Conservation (phyloP, 2,888 invertebrate species). For the Acleris literana region DNA sequence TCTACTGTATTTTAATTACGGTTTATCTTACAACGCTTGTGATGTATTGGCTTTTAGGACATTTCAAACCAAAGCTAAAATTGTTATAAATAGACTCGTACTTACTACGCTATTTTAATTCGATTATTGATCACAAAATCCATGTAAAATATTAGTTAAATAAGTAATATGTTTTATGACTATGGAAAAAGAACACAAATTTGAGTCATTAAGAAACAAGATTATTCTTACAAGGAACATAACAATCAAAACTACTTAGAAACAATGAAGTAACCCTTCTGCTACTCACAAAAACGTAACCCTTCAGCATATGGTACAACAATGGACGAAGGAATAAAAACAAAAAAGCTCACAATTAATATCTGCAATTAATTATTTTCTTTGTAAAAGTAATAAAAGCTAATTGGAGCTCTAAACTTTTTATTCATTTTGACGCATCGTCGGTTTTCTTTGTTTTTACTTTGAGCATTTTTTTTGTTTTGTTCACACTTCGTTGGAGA, state of each 20-base stretch:
- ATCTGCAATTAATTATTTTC: slow-evolving; percentile 74
- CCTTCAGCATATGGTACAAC: slow-evolving; percentile 61
- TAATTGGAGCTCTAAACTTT: slow-evolving; percentile 44
- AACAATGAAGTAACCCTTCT: slow-evolving; percentile 31
- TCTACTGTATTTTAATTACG: too few species aligned
- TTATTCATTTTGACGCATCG: slow-evolving; percentile 48
- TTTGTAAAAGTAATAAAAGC: slow-evolving; percentile 59
- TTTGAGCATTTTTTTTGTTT: slow-evolving; percentile 35
- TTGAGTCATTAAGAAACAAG: not conserved
- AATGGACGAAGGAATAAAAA: slow-evolving; percentile 57
- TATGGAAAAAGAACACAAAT: too few species aligned
- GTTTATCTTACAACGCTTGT: too few species aligned
- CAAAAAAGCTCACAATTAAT: slow-evolving; percentile 77
- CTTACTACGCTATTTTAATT: too few species aligned
- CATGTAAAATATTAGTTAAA: too few species aligned
- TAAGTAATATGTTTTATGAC: too few species aligned
- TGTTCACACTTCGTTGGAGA: slow-evolving; percentile 22
- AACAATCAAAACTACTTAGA: slow-evolving; percentile 5
- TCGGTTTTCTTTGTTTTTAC: slow-evolving; percentile 50
- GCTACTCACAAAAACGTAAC: slow-evolving; percentile 41
- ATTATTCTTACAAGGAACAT: not conserved
- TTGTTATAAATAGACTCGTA: too few species aligned
- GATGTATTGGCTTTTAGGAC: too few species aligned
- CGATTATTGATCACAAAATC: too few species aligned
- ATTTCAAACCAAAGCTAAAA: too few species aligned